phyloP scores from a whole-genome alignment of 1,140 invertebrate species.

The Ips typographus region DNA sequence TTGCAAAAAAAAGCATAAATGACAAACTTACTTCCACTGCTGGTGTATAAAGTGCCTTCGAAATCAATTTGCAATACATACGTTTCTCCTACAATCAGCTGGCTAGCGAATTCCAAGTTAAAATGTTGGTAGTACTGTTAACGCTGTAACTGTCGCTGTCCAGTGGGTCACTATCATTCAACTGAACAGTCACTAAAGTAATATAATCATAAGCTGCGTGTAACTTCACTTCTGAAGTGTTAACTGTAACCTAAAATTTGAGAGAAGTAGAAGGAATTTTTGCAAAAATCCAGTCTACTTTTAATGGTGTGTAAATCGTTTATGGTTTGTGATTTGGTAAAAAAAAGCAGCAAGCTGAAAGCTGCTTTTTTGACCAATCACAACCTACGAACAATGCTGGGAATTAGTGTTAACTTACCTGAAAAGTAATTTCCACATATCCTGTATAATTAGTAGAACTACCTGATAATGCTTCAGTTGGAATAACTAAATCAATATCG shows the following conservation, averaged over 20 bases:
- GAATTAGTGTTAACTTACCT: not conserved
- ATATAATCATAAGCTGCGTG: constrained; percentile 1
- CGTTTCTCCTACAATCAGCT: not conserved
- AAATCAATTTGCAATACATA: constrained; percentile 14
- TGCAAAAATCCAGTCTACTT: not conserved
- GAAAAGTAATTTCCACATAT: constrained; percentile 12
- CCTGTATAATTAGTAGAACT: constrained; percentile 5
- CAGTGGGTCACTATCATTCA: constrained; percentile 1
- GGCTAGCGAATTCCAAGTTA: not conserved
- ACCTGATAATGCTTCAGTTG: not conserved
- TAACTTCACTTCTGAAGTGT: constrained; percentile 15
- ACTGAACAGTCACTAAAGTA: constrained; percentile 3
- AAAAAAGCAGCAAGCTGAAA: too few species aligned
- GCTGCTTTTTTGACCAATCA: too few species aligned
- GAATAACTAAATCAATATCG: constrained; percentile 13
- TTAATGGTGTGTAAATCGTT: not conserved
- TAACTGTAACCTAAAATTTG: constrained; percentile 12
- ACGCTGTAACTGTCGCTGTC: constrained; percentile 1
- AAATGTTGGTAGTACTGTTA: constrained; percentile 11
- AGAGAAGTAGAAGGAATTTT: not conserved
- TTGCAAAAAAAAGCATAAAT: not conserved
- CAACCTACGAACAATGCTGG: too few species aligned
- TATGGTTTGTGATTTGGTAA: not conserved
- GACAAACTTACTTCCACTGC: constrained; percentile 1
- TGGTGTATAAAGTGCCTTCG: constrained; percentile 2